phyloP scores from a whole-genome alignment of 2,797 vertebrate genomes.

The Percopsis omiscomaycus region DNA sequence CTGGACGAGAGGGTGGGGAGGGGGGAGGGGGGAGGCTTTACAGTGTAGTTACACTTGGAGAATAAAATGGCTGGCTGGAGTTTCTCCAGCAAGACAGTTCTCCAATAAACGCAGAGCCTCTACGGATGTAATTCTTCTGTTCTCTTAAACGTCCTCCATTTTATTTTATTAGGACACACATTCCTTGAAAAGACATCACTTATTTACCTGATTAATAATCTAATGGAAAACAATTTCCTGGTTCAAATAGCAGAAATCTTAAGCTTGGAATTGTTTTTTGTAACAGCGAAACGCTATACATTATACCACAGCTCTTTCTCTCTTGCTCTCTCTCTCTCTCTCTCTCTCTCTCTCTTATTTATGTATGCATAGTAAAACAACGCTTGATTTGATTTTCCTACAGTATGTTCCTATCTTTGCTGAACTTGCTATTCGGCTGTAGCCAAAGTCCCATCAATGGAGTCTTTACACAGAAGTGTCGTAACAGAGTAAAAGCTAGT shows the following conservation, averaged over 20 bases:
- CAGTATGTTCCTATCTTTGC: too few relatives aligned
- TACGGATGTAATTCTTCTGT: slow-evolving; percentile 44
- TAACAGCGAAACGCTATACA: too few relatives aligned
- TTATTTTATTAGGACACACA: slow-evolving; percentile 12
- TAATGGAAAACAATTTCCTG: neutral
- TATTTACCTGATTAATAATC: neutral
- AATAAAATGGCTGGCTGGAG: slow-evolving; percentile 63
- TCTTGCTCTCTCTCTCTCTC: neutral
- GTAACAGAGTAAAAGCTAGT: too few relatives aligned
- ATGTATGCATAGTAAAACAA: neutral
- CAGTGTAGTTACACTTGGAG: slow-evolving; percentile 35
- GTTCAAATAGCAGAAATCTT: neutral
- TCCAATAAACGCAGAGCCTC: slow-evolving; percentile 56
- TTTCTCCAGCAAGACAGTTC: slow-evolving; percentile 60
- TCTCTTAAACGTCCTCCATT: slow-evolving; percentile 24
- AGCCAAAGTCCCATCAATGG: too few relatives aligned
- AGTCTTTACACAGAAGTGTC: too few relatives aligned
- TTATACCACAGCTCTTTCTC: neutral
- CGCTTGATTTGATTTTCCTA: too few relatives aligned
- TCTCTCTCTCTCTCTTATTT: neutral
- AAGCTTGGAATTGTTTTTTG: neutral
- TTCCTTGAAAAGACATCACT: neutral
- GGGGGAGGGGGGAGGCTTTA: slow-evolving; percentile 25
- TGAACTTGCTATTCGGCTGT: too few relatives aligned
- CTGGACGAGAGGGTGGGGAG: slow-evolving; percentile 17